A percentile compares a stretch with the other conserved stretches of the same genome.
These are phyloP conservation scores for Spondyliosoma cantharus DNA, from an alignment of 2,797 vertebrate genomes.

Conservation along the genomic window DNA sequence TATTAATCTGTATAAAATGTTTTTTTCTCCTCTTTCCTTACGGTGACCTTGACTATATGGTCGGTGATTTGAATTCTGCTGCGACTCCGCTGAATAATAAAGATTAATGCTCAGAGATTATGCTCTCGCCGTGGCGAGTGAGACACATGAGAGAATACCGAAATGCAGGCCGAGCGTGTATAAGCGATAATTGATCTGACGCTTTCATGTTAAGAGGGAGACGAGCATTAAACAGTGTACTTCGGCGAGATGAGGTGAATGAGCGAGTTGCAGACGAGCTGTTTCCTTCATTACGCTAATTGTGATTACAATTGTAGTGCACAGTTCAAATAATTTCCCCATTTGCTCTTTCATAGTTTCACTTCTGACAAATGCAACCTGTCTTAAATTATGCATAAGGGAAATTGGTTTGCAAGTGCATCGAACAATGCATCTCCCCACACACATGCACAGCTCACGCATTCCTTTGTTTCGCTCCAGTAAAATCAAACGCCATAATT, in stretches of 20 bases:
- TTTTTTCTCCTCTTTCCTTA: constrained; percentile 17
- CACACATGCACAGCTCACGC: constrained; percentile 7
- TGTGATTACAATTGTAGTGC: constrained; percentile 41
- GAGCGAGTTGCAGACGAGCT: constrained; percentile 38
- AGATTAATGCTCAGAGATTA: constrained; percentile 75
- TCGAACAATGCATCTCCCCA: constrained; percentile 15
- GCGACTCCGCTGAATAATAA: constrained; percentile 69
- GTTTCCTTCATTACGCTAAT: constrained; percentile 52
- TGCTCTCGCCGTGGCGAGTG: constrained; percentile 62
- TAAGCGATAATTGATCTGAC: constrained; percentile 55
- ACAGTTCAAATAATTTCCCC: constrained; percentile 40
- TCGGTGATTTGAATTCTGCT: constrained; percentile 64
- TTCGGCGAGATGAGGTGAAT: constrained; percentile 35
- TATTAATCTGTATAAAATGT: constrained; percentile 56
- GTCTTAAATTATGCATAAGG: constrained; percentile 30
- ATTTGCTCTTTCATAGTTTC: constrained; percentile 39
- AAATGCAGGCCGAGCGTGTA: constrained; percentile 49
- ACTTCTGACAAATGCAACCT: constrained; percentile 44
- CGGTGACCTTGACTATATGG: constrained; percentile 69
- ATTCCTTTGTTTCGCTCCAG: constrained; percentile 17
- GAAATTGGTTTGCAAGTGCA: constrained; percentile 32
- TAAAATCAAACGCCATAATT: constrained; percentile 28
- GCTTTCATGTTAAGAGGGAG: constrained; percentile 53
- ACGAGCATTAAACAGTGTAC: constrained; percentile 54
- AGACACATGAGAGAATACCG: constrained; percentile 63